Evolutionary conservation across 2,797 vertebrate species (phyloP).

Genomic region (Acanthiza pusilla): DNA sequence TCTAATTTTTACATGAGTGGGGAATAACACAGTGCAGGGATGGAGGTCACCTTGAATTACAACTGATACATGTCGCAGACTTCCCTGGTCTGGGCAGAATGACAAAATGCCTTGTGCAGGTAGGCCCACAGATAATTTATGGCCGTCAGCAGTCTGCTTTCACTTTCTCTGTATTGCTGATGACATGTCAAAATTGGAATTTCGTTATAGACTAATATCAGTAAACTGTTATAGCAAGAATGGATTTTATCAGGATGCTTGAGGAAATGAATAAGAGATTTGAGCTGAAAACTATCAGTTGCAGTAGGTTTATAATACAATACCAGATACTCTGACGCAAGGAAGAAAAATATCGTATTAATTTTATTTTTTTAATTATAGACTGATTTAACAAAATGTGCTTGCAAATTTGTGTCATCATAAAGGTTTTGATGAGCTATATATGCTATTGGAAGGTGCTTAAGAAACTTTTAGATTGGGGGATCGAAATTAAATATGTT

Average conservation of each 20-base stretch:
- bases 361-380: not conserved
- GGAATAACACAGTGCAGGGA: not conserved
- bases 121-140: not conserved
- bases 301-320: not conserved
- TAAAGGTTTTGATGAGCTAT: not conserved
- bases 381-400: not conserved
- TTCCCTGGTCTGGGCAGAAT: not conserved
- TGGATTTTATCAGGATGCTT: not conserved
- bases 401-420: not conserved
- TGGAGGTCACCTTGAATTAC: slow-evolving; percentile 22
- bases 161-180: not conserved
- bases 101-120: not conserved
- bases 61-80: not conserved
- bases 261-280: not conserved
- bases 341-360: not conserved
- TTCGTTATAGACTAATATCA: not conserved
- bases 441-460: not conserved
- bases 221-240: not conserved
- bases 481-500: not conserved
- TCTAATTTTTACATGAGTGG: not conserved
- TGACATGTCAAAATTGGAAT: not conserved
- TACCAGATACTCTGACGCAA: not conserved
- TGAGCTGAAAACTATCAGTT: not conserved
- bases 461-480: not conserved
- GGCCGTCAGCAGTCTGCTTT: not conserved